Base-by-base conservation (phyloP, 2,888 invertebrate species). In the Drosophila siamana region DNA sequence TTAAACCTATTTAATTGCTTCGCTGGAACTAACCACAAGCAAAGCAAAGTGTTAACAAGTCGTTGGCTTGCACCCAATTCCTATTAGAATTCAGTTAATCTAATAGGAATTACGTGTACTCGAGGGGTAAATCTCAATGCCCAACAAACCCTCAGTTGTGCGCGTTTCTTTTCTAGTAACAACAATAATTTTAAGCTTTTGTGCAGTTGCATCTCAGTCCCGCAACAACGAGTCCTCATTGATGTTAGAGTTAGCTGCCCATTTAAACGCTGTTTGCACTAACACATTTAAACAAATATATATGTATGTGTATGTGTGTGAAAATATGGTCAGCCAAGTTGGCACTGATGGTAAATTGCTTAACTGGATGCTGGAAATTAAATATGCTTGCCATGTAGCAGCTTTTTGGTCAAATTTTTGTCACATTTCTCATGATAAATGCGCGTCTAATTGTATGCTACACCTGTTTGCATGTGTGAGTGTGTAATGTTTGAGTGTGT, bases 221-320 rank as follows among this genome's bases (percentile, higher is more conserved):
- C 71, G 72, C 76, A 79, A 79, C 68, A 79, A 68, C 76, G 79
- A 72, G 65, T 63, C 80, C 77, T 78, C 72, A 78, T 78, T 76
- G 80, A 75, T 75, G 77, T 72, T 66, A 67, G 68, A 47, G 63
- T 72, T 72, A 55, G 68, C 48, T 57, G 57, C 52, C 46, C 63
- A 75, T 71, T 79, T 80, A 79, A 41, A 47, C 40, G 65, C 61
- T 79, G 65, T 78, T 80, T 79, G 60, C 5, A 33, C 33, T 9
- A 8, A 28, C 9, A 28, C 9, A 28, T n/a, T n/a, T n/a, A n/a
- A n/a, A n/a, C 9, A 9, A 8, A 28, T 9, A 2, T 8, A 2
- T 28, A 28, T 9, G 5, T 33, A 11, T 33, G 11, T 33, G n/a
- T 33, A 3, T 9, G 30, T 33, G 33, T 33, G 30, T 30, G 9